Evolutionary conservation across 2,113 vertebrate genomes (phyloP), one percentile per base, ranked within the genome.

Genomic region (Chlamydotis undulata): DNA sequence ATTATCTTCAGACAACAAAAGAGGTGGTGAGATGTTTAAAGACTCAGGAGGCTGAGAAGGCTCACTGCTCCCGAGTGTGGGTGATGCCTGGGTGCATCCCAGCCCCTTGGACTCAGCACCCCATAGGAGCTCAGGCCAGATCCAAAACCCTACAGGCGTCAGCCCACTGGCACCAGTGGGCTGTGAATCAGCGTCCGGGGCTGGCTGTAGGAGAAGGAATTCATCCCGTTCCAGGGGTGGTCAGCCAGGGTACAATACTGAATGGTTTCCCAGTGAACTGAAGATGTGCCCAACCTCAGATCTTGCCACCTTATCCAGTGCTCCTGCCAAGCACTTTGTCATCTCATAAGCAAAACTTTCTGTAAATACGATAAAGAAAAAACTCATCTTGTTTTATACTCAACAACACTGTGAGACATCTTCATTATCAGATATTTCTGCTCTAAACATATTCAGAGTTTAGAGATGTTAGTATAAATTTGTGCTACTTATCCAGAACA

Each of bases 51-150:
- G 61, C 52, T 67, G 4, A 47, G 52, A 37, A 49, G 25, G 4
- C n/a, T 43, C 1, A 3, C 45, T 53, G 60, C 63, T 60, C 33
- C 59, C 0, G 6, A n/a, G 65, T 10, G 0, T 0, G 19, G 31
- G 24, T 1, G n/a, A 22, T 47, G 26, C 8, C 59, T 64, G 68
- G 81, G 59, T 33, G 59, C 64, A 35, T 8, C 45, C 41, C 73
- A 35, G 29, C 12, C 15, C 49, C 67, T 35, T 4, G 23, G 14
- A 50, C 47, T 24, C 39, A 4, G 25, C 33, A 41, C 31, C 45
- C 86, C 31, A 39, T 21, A 6, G n/a, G 31, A 21, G 10, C 22
- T 39, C 50, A 14, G 26, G 17, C 31, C 56, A 5, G 9, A 45
- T 26, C 81, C 81, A 31, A 64, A 26, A 7, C 23, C 50, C 84